Evolutionary conservation across 2,113 vertebrate genomes (phyloP).

Genomic region (Psilopsiagon aymara): DNA sequence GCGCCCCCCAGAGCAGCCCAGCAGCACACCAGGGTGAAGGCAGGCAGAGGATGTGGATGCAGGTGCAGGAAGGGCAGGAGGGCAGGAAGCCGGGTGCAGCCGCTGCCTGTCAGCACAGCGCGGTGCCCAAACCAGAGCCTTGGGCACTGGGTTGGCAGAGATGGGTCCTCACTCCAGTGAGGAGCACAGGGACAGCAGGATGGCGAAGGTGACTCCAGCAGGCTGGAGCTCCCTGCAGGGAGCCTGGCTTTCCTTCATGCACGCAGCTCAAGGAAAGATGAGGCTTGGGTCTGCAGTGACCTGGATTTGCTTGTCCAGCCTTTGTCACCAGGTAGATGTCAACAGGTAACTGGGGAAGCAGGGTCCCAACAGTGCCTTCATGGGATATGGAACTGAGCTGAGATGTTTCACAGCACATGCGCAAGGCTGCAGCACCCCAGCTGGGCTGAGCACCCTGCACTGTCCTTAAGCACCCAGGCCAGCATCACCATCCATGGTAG

Average conservation of each 20-base stretch:
- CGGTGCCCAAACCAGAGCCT: rapidly evolving
- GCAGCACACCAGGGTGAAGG: background rate
- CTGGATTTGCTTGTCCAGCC: background rate
- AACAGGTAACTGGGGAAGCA: background rate
- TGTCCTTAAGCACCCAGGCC: background rate
- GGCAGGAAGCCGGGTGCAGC: background rate
- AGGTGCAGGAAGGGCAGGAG: background rate
- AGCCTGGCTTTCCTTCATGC: background rate
- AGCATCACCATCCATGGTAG: too few relatives aligned
- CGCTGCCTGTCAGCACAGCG: background rate
- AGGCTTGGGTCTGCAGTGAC: background rate
- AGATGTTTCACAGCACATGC: background rate
- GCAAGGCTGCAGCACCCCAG: background rate
- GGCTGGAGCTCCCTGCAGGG: background rate
- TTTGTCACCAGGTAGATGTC: background rate
- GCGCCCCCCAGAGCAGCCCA: background rate
- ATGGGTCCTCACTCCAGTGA: background rate
- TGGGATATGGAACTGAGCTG: background rate
- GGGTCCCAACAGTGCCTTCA: background rate
- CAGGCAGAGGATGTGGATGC: background rate
- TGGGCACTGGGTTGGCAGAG: background rate
- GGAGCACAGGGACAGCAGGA: background rate
- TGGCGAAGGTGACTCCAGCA: background rate
- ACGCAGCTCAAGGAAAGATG: background rate
- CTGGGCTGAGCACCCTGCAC: background rate